Conservation (phyloP, 2,113 vertebrate species). For the Grantiella picta region DNA sequence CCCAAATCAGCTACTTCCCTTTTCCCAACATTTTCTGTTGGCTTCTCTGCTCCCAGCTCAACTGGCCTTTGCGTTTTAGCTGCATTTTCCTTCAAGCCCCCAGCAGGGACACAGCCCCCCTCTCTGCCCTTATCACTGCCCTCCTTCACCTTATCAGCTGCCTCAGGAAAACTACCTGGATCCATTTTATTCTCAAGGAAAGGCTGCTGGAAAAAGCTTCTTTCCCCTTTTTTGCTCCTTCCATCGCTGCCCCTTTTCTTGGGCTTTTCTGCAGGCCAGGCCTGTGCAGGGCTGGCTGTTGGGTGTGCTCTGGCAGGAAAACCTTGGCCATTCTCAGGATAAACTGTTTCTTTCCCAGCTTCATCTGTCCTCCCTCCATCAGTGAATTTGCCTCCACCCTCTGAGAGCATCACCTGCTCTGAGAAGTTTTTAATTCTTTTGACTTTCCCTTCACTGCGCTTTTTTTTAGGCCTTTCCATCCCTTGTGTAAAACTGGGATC, state of each 20-base stretch:
- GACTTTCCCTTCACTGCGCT: conserved; percentile 45
- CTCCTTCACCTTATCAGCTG: fast-evolving
- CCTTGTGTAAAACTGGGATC: neutral
- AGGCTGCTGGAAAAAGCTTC: neutral
- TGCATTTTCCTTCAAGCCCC: neutral
- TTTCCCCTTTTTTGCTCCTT: conserved; percentile 52
- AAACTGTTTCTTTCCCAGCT: neutral
- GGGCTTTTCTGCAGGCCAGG: neutral
- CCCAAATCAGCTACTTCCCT: neutral
- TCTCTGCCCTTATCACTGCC: neutral
- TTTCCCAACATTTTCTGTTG: fast-evolving
- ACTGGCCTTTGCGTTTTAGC: fast-evolving
- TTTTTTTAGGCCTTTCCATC: conserved; percentile 39
- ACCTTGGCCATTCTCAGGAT: neutral
- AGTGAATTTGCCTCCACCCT: neutral
- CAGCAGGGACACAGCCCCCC: neutral
- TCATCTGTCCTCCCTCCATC: neutral
- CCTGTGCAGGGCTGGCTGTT: fast-evolving
- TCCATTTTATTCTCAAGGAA: neutral
- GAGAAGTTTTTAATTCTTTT: conserved; percentile 14
- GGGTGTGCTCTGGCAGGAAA: neutral
- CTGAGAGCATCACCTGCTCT: neutral
- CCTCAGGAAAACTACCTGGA: neutral
- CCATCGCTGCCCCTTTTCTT: conserved; percentile 45
- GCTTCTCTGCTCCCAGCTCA: neutral